Percentiles rank a stretch among this genome's conserved stretches.
Evolutionary conservation across 2,797 vertebrate genomes (phyloP).

Genomic region (Sebastes matsubarae): DNA sequence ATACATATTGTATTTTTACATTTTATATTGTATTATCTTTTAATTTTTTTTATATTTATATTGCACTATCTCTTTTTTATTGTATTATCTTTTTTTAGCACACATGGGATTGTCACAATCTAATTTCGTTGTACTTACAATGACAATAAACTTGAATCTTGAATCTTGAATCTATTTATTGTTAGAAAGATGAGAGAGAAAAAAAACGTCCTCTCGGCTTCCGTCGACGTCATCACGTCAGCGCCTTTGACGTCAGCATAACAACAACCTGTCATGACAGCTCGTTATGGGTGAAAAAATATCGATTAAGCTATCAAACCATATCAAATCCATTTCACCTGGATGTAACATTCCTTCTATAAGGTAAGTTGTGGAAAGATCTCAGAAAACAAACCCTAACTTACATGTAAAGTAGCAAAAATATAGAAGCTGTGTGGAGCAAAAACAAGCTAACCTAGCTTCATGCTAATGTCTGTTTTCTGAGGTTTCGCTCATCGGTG

Average conservation of each 20-base stretch:
- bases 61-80: too few species aligned
- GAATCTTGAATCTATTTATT: too few species aligned
- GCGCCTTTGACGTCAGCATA: conserved; percentile 72
- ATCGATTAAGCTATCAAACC: conserved; percentile 32
- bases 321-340: conserved; percentile 2
- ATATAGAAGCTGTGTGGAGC: not conserved
- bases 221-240: conserved; percentile 48
- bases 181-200: too few species aligned
- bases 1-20: too few species aligned
- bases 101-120: too few species aligned
- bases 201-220: conserved; percentile 52
- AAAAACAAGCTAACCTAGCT: conserved; percentile 61
- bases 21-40: too few species aligned
- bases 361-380: conserved; percentile 51
- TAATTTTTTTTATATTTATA: too few species aligned
- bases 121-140: too few species aligned
- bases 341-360: conserved; percentile 44
- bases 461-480: conserved; percentile 36
- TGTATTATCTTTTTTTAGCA: too few species aligned
- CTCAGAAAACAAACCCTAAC: not conserved
- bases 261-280: conserved; percentile 77
- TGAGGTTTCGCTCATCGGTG: conserved; percentile 4
- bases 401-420: not conserved
- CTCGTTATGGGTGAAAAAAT: conserved; percentile 42
- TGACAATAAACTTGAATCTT: too few species aligned